These are phyloP conservation scores for Lasioglossum villosulum DNA, from an alignment of 2,888 invertebrate genomes.

Conservation along the genomic window DNA sequence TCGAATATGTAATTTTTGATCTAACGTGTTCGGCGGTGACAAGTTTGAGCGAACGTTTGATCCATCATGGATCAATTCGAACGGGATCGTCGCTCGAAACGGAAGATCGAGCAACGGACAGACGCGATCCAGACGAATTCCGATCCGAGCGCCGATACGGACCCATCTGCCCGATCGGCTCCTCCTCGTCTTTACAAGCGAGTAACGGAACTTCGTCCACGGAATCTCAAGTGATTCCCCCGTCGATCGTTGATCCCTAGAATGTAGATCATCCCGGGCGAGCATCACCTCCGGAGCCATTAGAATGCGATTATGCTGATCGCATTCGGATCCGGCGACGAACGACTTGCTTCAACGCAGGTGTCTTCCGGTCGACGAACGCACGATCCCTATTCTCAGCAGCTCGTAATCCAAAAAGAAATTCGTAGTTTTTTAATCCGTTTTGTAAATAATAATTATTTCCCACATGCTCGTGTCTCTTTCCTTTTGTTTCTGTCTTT, in stretches of 20 bases:
- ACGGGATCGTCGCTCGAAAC: background rate
- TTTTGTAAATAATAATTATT: no score
- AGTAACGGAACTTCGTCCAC: slow-evolving; percentile 63
- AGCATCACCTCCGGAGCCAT: slow-evolving; percentile 23
- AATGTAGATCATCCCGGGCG: slow-evolving; percentile 44
- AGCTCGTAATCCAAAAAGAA: background rate
- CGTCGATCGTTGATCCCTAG: slow-evolving; percentile 51
- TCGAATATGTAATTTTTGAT: background rate
- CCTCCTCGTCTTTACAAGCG: slow-evolving; percentile 58
- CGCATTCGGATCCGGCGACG: background rate
- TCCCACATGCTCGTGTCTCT: no score
- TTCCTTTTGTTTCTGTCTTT: no score
- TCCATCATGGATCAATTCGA: background rate
- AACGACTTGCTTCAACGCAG: background rate
- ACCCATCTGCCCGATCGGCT: slow-evolving; percentile 46
- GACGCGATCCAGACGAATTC: slow-evolving; percentile 60
- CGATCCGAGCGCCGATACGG: slow-evolving; percentile 58
- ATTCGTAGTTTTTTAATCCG: background rate
- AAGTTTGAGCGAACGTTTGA: background rate
- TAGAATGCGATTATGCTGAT: slow-evolving; percentile 48
- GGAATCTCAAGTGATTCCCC: slow-evolving; percentile 54
- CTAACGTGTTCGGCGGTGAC: background rate
- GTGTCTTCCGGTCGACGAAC: slow-evolving; percentile 14
- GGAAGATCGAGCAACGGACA: slow-evolving; percentile 42
- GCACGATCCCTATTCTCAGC: background rate